Percentiles rank a stretch among this genome's conserved stretches.
These are phyloP conservation scores for Chloropsis hardwickii DNA, from an alignment of 2,113 vertebrate species.

Conservation along the genomic window DNA sequence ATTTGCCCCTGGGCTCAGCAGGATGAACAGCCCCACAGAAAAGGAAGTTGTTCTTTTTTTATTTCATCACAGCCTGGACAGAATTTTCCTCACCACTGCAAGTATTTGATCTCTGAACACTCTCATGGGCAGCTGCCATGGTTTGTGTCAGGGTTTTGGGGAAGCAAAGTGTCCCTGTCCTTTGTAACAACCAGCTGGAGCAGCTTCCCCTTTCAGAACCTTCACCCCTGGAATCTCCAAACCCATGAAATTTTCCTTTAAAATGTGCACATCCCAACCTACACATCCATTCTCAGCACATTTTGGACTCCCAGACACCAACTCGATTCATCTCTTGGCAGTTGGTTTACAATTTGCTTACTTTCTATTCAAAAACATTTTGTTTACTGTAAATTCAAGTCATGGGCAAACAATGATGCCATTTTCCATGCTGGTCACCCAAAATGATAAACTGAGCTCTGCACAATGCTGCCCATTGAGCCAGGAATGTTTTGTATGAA, in stretches of 20 bases:
- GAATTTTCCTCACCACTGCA: background rate
- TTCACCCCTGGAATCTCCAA: background rate
- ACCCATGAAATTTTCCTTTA: background rate
- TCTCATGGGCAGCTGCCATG: background rate
- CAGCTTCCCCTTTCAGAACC: constrained; percentile 13
- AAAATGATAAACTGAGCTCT: constrained; percentile 61
- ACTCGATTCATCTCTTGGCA: constrained; percentile 75
- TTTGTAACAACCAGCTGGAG: constrained; percentile 6
- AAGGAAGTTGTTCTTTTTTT: background rate
- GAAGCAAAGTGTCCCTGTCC: background rate
- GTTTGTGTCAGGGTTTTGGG: background rate
- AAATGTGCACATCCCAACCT: constrained; percentile 49
- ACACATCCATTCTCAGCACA: constrained; percentile 37
- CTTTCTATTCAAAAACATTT: constrained; percentile 88
- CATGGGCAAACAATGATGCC: constrained; percentile 75
- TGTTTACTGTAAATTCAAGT: constrained; percentile 85
- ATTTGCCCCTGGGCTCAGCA: background rate
- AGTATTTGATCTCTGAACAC: background rate
- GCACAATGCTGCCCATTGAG: constrained; percentile 75
- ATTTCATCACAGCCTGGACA: background rate
- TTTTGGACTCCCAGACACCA: constrained; percentile 55
- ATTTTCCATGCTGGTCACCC: constrained; percentile 65
- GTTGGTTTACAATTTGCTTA: constrained; percentile 73
- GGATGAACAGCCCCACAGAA: background rate
- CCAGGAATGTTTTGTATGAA: constrained; percentile 73